phyloP scores from a whole-genome alignment of 2,797 vertebrate species.

The Philypnodon macrostomus region DNA sequence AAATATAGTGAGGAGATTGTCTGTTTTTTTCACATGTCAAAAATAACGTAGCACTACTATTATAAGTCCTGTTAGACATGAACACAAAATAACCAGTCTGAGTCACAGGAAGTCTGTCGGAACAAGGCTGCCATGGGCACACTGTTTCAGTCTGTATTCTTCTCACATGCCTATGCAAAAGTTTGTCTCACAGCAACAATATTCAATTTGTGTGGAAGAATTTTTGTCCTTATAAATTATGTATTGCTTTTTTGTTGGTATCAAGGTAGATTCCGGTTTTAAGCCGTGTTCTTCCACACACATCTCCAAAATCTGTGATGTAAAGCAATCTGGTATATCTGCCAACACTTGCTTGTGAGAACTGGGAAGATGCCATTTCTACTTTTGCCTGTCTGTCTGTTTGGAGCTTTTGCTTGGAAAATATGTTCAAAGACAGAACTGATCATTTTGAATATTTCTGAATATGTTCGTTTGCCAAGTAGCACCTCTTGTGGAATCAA shows the following conservation, averaged over 20 bases:
- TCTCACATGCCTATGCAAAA: background rate
- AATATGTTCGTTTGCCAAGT: background rate
- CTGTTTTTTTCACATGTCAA: background rate
- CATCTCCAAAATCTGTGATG: background rate
- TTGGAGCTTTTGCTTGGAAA: slow-evolving; percentile 3
- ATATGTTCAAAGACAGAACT: slow-evolving; percentile 4
- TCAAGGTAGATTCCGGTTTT: background rate
- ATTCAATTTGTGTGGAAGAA: background rate
- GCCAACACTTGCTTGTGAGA: slow-evolving; percentile 1
- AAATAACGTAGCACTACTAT: slow-evolving; percentile 6
- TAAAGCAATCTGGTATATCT: slow-evolving; percentile 2
- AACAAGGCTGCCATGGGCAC: slow-evolving; percentile 5
- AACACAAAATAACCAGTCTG: slow-evolving; percentile 6
- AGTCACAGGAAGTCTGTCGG: slow-evolving; percentile 8
- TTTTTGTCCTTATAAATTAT: background rate
- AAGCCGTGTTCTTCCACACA: background rate
- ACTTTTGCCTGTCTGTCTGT: background rate
- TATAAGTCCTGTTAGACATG: slow-evolving; percentile 1
- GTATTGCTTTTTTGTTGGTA: background rate
- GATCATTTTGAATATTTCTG: background rate
- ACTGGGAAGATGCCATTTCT: slow-evolving; percentile 7
- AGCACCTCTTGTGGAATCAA: background rate
- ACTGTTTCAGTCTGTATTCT: background rate
- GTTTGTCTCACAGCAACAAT: background rate
- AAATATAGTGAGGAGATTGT: background rate